Conservation (phyloP, 2,797 vertebrate genomes). For the Sebastes ruberrimus region DNA sequence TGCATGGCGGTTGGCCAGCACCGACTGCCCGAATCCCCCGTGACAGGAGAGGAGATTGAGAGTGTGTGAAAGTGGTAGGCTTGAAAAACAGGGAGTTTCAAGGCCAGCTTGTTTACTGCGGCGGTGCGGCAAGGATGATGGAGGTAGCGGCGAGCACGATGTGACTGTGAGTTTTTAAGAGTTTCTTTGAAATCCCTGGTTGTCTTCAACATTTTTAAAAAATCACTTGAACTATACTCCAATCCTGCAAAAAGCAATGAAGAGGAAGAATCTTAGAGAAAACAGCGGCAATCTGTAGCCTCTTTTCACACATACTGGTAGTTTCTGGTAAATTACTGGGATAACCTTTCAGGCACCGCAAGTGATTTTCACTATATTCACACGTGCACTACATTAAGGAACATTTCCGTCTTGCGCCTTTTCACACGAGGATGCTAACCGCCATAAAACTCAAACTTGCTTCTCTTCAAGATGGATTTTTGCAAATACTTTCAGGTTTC, state of each 20-base stretch:
- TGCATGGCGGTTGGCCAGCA: slow-evolving; percentile 59
- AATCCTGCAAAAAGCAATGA: neutral
- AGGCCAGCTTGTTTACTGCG: slow-evolving; percentile 69
- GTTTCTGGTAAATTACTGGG: neutral
- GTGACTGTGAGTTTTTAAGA: slow-evolving; percentile 17
- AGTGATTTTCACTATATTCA: neutral
- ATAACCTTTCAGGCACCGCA: neutral
- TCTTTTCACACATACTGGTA: neutral
- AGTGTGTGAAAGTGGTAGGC: slow-evolving; percentile 67
- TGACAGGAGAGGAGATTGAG: slow-evolving; percentile 70
- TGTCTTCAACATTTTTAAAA: slow-evolving; percentile 4
- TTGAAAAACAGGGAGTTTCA: slow-evolving; percentile 61
- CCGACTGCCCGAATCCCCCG: slow-evolving; percentile 57
- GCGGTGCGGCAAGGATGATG: slow-evolving; percentile 49
- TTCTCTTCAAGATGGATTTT: neutral
- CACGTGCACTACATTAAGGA: neutral
- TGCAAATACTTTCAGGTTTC: neutral
- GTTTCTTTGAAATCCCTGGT: slow-evolving; percentile 22
- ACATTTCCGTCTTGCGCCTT: neutral
- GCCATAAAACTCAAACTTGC: no score
- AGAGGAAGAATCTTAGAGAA: neutral
- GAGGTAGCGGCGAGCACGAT: slow-evolving; percentile 14
- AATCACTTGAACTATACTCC: neutral
- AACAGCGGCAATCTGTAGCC: neutral
- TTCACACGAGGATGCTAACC: neutral